Conservation (phyloP, 2,888 invertebrate genomes). For the Opisthograptis luteolata region DNA sequence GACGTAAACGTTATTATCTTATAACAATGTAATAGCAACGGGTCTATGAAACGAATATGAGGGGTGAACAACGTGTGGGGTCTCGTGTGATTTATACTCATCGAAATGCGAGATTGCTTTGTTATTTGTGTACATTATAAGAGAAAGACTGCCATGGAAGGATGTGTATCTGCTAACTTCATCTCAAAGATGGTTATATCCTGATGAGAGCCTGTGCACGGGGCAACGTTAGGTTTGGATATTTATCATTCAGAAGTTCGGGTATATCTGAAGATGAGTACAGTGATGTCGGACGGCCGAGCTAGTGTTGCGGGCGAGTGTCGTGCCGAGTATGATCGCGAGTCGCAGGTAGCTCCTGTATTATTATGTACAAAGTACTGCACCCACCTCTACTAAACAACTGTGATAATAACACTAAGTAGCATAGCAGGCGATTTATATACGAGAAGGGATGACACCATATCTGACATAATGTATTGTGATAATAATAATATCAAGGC, state of each 20-base stretch:
- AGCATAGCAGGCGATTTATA: slow-evolving; percentile 84
- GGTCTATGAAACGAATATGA: slow-evolving; percentile 60
- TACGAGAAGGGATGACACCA: slow-evolving; percentile 85
- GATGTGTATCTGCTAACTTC: slow-evolving; percentile 73
- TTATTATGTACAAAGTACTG: slow-evolving; percentile 83
- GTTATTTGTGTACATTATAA: slow-evolving; percentile 81
- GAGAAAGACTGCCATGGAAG: slow-evolving; percentile 79
- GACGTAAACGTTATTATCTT: slow-evolving; percentile 83
- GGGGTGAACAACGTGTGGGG: slow-evolving; percentile 78
- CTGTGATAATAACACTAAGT: slow-evolving; percentile 86
- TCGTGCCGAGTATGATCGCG: slow-evolving; percentile 68
- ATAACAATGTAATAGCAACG: slow-evolving; percentile 67
- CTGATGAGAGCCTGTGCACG: slow-evolving; percentile 62
- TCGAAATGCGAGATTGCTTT: slow-evolving; percentile 69
- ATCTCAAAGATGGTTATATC: slow-evolving; percentile 77
- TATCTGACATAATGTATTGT: slow-evolving; percentile 85
- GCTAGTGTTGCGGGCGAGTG: slow-evolving; percentile 62
- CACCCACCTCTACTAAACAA: slow-evolving; percentile 85
- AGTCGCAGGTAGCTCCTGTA: slow-evolving; percentile 78
- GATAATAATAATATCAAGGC: slow-evolving; percentile 74
- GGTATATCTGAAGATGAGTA: slow-evolving; percentile 41
- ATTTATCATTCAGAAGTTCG: slow-evolving; percentile 53
- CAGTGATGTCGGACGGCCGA: slow-evolving; percentile 53
- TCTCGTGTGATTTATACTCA: slow-evolving; percentile 62
- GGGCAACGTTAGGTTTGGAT: slow-evolving; percentile 50